Conservation (phyloP, 1,140 invertebrate genomes). For the Oedothorax gibbosus region DNA sequence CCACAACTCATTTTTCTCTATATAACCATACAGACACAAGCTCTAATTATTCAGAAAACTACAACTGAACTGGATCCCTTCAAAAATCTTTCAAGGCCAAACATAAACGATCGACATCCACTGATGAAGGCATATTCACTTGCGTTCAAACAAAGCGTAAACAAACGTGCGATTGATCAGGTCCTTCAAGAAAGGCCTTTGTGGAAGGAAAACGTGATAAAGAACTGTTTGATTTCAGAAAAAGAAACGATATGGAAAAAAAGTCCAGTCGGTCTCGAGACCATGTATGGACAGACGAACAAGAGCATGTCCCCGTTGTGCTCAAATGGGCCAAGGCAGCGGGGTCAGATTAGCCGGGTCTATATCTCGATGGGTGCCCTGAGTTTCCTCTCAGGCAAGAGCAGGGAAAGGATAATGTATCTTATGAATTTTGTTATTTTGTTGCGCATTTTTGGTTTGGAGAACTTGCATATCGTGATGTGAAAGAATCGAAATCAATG, state of each 20-base stretch:
- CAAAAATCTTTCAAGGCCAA: too few relatives aligned
- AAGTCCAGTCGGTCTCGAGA: conserved; percentile 15
- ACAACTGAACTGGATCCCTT: too few relatives aligned
- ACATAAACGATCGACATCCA: too few relatives aligned
- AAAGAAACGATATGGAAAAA: conserved; percentile 16
- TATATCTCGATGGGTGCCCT: conserved; percentile 25
- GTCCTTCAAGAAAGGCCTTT: neutral
- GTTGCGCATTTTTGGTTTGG: neutral
- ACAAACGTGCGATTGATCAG: conserved; percentile 11
- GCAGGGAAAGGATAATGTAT: neutral
- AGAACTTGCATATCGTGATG: conserved; percentile 5
- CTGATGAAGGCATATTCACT: too few relatives aligned
- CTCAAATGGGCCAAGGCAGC: conserved; percentile 53
- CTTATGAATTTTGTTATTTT: neutral
- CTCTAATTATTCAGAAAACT: too few relatives aligned
- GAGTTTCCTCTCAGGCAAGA: neutral
- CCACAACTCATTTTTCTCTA: too few relatives aligned
- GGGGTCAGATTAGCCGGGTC: conserved; percentile 13
- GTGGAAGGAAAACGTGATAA: conserved; percentile 1
- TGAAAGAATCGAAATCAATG: neutral
- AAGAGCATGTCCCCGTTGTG: conserved; percentile 38
- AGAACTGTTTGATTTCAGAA: conserved; percentile 1
- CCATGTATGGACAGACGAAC: conserved; percentile 45
- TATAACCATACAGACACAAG: too few relatives aligned
- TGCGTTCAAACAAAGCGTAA: neutral